Conservation (phyloP, 2,113 vertebrate genomes). For the Trichechus manatus region DNA sequence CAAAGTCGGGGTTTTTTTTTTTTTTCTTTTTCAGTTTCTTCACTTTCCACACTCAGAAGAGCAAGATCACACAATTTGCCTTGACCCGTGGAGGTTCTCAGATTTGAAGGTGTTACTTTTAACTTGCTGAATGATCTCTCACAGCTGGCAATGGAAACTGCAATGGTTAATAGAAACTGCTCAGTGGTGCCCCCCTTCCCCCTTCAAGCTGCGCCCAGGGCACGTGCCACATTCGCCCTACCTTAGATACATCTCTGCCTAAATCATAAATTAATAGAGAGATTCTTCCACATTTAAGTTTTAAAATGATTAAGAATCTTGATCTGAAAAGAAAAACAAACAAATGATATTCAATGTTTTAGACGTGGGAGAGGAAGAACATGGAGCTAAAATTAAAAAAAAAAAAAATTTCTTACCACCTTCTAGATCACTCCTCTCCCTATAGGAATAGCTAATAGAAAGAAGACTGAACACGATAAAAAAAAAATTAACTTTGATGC, state of each 20-base stretch:
- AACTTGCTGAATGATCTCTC: background rate
- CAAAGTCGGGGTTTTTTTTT: background rate
- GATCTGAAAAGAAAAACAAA: background rate
- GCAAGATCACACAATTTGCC: background rate
- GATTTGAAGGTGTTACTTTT: background rate
- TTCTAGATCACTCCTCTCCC: background rate
- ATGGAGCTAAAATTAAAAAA: background rate
- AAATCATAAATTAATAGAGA: background rate
- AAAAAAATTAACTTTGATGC: constrained; percentile 70
- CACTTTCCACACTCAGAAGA: background rate
- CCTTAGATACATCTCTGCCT: background rate
- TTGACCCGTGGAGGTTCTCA: background rate
- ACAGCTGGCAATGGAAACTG: background rate
- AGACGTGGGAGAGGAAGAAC: background rate
- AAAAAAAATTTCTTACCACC: background rate
- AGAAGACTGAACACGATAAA: constrained; percentile 36
- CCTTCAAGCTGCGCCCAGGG: background rate
- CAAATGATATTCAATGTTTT: background rate
- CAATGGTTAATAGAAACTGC: background rate
- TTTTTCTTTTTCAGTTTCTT: background rate
- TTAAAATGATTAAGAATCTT: background rate
- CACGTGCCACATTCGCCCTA: background rate
- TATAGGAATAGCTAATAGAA: constrained; percentile 16
- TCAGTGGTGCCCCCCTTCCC: background rate
- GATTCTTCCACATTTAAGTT: background rate